phyloP scores from a whole-genome alignment of 2,888 invertebrate species.

The Pristionchus mayeri region DNA sequence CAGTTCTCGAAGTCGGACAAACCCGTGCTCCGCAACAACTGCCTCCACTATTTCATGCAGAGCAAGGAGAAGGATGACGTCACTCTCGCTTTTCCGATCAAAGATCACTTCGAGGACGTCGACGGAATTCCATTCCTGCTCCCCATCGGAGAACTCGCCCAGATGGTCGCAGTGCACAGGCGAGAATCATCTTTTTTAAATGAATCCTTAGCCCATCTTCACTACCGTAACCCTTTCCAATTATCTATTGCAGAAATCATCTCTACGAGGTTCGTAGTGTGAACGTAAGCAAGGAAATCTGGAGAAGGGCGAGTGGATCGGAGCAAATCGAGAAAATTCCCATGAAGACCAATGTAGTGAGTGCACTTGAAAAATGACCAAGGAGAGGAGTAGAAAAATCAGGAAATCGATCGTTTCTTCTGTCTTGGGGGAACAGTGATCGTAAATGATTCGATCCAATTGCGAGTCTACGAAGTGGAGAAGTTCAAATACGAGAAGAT shows the following conservation, averaged over 20 bases:
- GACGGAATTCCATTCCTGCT: background rate
- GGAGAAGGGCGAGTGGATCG: background rate
- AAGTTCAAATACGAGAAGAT: background rate
- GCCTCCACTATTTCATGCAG: slow-evolving; percentile 6
- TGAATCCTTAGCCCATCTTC: too few species aligned
- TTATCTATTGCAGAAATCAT: background rate
- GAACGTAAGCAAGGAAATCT: background rate
- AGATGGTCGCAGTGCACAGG: background rate
- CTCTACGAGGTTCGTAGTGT: background rate
- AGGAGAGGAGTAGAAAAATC: background rate
- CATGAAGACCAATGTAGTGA: background rate
- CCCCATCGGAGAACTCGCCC: background rate
- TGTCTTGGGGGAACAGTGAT: background rate
- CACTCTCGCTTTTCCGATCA: background rate
- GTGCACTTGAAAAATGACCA: background rate
- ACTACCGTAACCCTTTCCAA: too few species aligned
- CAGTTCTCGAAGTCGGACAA: background rate
- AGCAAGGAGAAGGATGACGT: background rate
- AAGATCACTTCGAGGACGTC: background rate
- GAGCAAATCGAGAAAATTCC: background rate
- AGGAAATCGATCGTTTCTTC: slow-evolving; percentile 8
- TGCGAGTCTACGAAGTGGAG: background rate
- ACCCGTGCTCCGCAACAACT: background rate
- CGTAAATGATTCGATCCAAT: slow-evolving; percentile 4
- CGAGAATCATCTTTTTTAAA: too few species aligned